These are phyloP conservation scores for Endomychus coccineus DNA, from an alignment of 2,888 invertebrate species.

Conservation along the genomic window DNA sequence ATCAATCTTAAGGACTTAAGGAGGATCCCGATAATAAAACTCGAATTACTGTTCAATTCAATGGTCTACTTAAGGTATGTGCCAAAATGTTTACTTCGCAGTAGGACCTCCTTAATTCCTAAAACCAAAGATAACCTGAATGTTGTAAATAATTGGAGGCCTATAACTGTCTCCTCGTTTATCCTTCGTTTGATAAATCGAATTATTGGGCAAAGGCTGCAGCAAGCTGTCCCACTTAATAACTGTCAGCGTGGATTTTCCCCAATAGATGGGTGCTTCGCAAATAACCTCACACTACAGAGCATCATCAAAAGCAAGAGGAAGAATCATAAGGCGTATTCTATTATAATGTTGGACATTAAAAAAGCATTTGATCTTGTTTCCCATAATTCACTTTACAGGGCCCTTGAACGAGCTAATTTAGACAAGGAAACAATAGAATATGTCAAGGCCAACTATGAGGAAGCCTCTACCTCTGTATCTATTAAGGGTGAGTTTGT, in stretches of 20 bases:
- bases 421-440: constrained; percentile 1
- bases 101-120: constrained; percentile 16
- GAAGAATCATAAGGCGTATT: constrained; percentile 6
- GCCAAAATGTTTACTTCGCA: constrained; percentile 8
- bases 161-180: constrained; percentile 13
- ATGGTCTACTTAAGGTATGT: constrained; percentile 3
- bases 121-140: constrained; percentile 12
- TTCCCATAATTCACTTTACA: constrained; percentile 13
- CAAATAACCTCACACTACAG: constrained; percentile 6
- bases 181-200: constrained; percentile 11
- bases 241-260: constrained; percentile 3
- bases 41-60: constrained; percentile 10
- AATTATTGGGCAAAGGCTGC: constrained; percentile 6
- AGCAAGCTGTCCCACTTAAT: constrained; percentile 1
- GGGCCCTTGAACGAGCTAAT: constrained; percentile 13
- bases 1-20: constrained; percentile 8
- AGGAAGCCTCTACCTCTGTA: constrained; percentile 11
- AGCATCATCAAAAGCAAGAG: constrained; percentile 4
- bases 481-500: not conserved
- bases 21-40: constrained; percentile 3
- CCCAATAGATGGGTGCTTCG: constrained; percentile 2
- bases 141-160: constrained; percentile 1
- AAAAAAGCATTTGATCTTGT: constrained; percentile 23
- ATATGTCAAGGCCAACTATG: constrained; percentile 8
- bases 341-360: constrained; percentile 15